phyloP scores from a whole-genome alignment of 2,888 invertebrate genomes.

The Fissipunctia ypsillon region DNA sequence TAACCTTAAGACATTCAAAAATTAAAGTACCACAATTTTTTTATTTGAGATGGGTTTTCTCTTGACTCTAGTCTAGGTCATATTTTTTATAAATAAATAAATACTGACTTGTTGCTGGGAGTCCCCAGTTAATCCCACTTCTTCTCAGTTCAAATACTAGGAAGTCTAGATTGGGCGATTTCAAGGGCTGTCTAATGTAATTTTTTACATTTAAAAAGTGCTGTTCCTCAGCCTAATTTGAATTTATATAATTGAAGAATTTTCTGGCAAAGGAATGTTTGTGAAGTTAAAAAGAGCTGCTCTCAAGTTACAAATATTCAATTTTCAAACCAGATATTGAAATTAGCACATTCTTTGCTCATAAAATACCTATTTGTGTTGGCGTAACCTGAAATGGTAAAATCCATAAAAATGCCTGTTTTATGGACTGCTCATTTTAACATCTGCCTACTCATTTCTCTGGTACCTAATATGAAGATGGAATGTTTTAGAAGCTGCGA shows the following conservation, averaged over 20 bases:
- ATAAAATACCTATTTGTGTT: slow-evolving; percentile 22
- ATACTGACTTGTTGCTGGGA: no score
- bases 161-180: no score
- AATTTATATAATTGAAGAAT: no score
- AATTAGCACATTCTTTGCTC: slow-evolving; percentile 28
- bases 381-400: slow-evolving; percentile 18
- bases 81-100: neutral
- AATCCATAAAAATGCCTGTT: slow-evolving; percentile 22
- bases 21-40: no score
- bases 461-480: neutral
- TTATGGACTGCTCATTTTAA: slow-evolving; percentile 4
- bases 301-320: neutral
- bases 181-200: no score
- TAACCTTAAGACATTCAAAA: neutral
- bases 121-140: no score
- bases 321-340: slow-evolving; percentile 24
- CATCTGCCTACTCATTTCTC: slow-evolving; percentile 28
- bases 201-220: no score
- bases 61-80: no score
- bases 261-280: neutral
- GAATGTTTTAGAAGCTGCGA: neutral
- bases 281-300: neutral
- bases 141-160: no score
- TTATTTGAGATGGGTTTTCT: no score
- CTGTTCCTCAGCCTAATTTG: no score